Conservation (phyloP, 1,140 invertebrate genomes). For the Leptinotarsa lineolata region DNA sequence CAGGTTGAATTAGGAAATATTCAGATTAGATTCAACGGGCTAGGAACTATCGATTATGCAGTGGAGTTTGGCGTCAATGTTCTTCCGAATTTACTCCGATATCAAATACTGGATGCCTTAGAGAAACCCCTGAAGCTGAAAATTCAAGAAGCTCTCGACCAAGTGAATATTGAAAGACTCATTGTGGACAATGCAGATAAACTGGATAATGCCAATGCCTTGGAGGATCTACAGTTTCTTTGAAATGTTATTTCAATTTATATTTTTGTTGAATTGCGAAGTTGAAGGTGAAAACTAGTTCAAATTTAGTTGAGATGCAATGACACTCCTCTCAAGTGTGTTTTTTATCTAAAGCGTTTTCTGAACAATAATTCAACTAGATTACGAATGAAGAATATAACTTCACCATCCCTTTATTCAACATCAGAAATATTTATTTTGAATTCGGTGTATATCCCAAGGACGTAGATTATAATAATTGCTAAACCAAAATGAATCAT, state of each 20-base stretch:
- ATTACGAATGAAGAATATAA: no score
- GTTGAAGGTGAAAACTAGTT: no score
- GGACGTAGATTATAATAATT: no score
- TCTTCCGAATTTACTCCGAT: constrained; percentile 78
- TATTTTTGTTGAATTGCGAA: no score
- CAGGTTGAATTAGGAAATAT: constrained; percentile 83
- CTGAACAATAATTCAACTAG: no score
- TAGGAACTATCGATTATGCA: constrained; percentile 79
- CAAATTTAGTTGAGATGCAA: no score
- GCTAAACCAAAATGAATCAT: no score
- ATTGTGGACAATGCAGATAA: constrained; percentile 70
- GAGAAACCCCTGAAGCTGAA: constrained; percentile 73
- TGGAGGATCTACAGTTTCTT: constrained; percentile 45
- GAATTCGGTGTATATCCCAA: no score
- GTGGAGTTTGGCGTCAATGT: constrained; percentile 78
- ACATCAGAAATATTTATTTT: no score
- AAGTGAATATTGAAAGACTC: constrained; percentile 71
- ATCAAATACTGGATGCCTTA: constrained; percentile 82
- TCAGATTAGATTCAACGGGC: constrained; percentile 74
- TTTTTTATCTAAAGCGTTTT: no score
- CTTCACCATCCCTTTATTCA: no score
- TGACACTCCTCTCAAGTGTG: no score
- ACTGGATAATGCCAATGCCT: constrained; percentile 63
- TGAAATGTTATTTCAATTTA: not conserved
- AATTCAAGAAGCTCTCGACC: constrained; percentile 70